A percentile compares a stretch with the other conserved stretches of the same genome.
phyloP scores from a whole-genome alignment of 2,113 vertebrate genomes.

The Oreotrochilus melanogaster region DNA sequence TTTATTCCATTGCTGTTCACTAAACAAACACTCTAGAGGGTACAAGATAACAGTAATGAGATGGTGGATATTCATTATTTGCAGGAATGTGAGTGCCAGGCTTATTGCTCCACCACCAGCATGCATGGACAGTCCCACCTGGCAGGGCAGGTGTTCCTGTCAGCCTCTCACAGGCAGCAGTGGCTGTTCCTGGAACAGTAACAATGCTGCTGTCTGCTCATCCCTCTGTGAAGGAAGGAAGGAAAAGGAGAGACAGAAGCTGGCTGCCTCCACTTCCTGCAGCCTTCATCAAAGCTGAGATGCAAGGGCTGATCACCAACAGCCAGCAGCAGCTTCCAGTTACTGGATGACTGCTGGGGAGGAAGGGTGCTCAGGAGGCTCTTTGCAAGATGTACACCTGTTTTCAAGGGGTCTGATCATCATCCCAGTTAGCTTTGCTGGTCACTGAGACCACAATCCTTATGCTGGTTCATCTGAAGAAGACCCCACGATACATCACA shows the following conservation, averaged over 20 bases:
- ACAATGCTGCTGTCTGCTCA: background rate
- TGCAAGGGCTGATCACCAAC: background rate
- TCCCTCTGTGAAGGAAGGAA: background rate
- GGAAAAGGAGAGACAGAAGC: background rate
- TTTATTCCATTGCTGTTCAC: background rate
- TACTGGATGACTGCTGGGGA: background rate
- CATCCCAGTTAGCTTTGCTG: background rate
- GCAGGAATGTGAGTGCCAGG: background rate
- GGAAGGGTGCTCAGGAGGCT: background rate
- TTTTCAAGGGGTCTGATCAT: background rate
- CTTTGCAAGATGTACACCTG: background rate
- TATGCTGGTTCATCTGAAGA: background rate
- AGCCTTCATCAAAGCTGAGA: background rate
- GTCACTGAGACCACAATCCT: rapidly evolving
- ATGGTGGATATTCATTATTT: background rate
- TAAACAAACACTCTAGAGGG: constrained; percentile 29
- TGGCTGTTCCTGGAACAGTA: background rate
- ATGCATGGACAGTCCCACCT: rapidly evolving
- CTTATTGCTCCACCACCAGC: background rate
- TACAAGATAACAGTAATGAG: background rate
- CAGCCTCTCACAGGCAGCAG: background rate
- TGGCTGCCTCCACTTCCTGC: background rate
- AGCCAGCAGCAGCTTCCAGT: background rate
- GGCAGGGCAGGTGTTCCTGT: background rate
- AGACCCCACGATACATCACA: background rate